phyloP scores from a whole-genome alignment of 2,888 invertebrate genomes.

The Lordiphosa fenestrarum region DNA sequence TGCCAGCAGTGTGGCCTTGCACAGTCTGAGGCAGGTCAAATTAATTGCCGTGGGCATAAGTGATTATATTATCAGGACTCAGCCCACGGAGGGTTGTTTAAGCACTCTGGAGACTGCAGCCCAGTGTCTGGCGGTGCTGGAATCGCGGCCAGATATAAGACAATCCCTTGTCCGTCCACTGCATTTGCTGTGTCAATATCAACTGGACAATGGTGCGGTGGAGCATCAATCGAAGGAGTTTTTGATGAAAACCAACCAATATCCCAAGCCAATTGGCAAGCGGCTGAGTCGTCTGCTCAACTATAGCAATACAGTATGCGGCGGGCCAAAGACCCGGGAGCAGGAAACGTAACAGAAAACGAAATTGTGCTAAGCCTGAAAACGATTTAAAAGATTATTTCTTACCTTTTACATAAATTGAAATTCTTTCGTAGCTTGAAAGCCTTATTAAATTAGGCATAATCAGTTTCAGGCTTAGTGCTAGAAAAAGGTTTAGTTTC shows the following conservation, averaged over 20 bases:
- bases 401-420: too few relatives aligned
- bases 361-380: conserved; percentile 17
- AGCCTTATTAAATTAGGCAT: too few relatives aligned
- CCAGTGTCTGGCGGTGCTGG: conserved; percentile 85
- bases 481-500: too few relatives aligned
- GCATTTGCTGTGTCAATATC: conserved; percentile 91
- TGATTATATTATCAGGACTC: conserved; percentile 95
- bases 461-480: too few relatives aligned
- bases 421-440: too few relatives aligned
- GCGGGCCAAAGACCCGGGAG: conserved; percentile 32
- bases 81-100: conserved; percentile 94
- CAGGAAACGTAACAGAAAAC: conserved; percentile 33
- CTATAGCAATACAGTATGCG: conserved; percentile 59
- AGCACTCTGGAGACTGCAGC: conserved; percentile 86
- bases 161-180: conserved; percentile 88
- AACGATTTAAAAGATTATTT: neutral
- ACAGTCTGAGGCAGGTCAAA: conserved; percentile 90
- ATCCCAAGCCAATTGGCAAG: conserved; percentile 90
- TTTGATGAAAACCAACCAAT: conserved; percentile 88
- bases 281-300: conserved; percentile 84
- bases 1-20: conserved; percentile 88
- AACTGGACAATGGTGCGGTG: conserved; percentile 94
- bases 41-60: conserved; percentile 87
- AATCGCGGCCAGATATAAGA: conserved; percentile 84
- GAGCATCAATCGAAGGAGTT: conserved; percentile 96